Evolutionary conservation across 2,888 invertebrate species (phyloP).

Genomic region (Ochropacha duplaris): DNA sequence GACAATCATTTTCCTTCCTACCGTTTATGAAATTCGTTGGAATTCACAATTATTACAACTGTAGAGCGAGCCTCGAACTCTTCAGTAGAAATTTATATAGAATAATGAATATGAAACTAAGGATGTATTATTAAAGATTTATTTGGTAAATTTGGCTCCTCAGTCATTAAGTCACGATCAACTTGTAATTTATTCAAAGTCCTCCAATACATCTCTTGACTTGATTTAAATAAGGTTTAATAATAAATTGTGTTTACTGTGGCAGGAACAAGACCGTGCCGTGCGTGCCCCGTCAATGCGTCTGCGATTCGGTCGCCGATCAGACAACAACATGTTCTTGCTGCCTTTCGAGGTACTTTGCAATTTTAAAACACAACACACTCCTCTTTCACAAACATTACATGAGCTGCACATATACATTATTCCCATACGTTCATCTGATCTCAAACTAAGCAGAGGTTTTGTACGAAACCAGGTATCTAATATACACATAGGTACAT

Average conservation of each 20-base stretch:
- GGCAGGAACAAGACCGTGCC: slow-evolving; percentile 83
- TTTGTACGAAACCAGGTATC: too few relatives aligned
- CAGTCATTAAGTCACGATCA: too few relatives aligned
- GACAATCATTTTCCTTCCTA: background rate
- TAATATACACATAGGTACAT: too few relatives aligned
- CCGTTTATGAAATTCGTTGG: background rate
- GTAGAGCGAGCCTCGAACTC: background rate
- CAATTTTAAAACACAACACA: too few relatives aligned
- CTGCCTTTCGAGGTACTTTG: slow-evolving; percentile 70
- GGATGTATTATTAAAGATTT: background rate
- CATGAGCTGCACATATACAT: too few relatives aligned
- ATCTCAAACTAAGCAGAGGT: too few relatives aligned
- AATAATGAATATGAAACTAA: background rate
- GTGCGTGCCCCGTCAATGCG: slow-evolving; percentile 89
- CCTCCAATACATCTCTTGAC: background rate
- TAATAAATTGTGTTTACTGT: slow-evolving; percentile 14
- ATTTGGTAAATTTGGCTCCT: too few relatives aligned
- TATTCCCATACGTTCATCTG: too few relatives aligned
- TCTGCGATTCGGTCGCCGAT: slow-evolving; percentile 89
- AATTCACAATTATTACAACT: background rate
- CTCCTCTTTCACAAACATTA: too few relatives aligned
- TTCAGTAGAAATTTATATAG: background rate
- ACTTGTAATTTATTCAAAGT: background rate
- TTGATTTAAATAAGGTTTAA: background rate
- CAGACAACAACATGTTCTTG: slow-evolving; percentile 85